Base-by-base conservation (phyloP, 2,888 invertebrate species). In the Isotomurus palustris region DNA sequence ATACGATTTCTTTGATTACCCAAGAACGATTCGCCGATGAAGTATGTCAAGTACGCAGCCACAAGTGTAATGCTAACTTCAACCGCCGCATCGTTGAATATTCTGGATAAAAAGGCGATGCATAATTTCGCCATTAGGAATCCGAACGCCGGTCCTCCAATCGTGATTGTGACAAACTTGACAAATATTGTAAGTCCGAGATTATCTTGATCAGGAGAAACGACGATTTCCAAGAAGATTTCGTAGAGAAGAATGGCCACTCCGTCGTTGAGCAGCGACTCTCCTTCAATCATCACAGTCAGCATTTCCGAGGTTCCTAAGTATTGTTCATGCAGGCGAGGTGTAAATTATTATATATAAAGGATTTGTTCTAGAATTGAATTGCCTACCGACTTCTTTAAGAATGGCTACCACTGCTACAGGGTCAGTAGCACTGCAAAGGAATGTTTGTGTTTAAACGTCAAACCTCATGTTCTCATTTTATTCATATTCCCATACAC, bases 191-290 rank as follows among this genome's bases (percentile, higher is more conserved):
- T n/a, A 12, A 53, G 17, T 2, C 40, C 56, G 21, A 29, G 51
- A 10, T 36, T 40, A 12, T 32, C 48, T 17, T 43, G 10, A 27
- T 24, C 8, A 14, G 32, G 25, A 3, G 32, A 48, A 19, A 53
- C 50, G 1, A 62, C 44, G 2, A 65, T 51, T 25, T 65, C 58
- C 1, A 48, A 22, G 29, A 65, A 65, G 4, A 65, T 60, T 22
- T 62, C 60, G 22, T 48, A 65, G 8, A 65, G 49, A 4, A 65
- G 56, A 25, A 65, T 62, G 5, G 64, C 64, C 22, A 77, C 73
- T 6, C 78, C 78, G 69, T 78, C 77, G 64, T 79, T 79, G 12
- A 79, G 65, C 52, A 79, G 66, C 1, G 77, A 76, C 66, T 79
- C 78, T 2, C 78, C 78, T 64, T 79, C 78, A 25, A 78, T 74